Conservation (phyloP, 2,888 invertebrate species). For the Lithophane semibrunnea region DNA sequence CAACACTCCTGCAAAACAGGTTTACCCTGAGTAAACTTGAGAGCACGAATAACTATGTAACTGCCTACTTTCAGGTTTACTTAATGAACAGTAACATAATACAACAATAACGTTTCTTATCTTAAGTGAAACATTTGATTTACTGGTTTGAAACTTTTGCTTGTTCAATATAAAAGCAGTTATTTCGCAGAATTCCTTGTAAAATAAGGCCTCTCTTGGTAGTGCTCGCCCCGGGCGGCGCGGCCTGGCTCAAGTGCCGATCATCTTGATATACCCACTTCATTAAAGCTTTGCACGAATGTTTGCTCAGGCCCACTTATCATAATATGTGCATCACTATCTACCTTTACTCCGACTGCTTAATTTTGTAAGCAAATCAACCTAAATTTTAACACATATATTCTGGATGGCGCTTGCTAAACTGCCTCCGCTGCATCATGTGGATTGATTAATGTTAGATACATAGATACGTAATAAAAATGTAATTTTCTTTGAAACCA, state of each 20-base stretch:
- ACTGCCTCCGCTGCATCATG: conserved; percentile 12
- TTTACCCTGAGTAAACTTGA: conserved; percentile 43
- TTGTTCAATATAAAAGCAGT: conserved; percentile 5
- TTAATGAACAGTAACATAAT: conserved; percentile 22
- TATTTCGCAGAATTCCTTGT: conserved; percentile 6
- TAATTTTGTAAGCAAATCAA: conserved; percentile 47
- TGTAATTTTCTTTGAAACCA: conserved; percentile 13
- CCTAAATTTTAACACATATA: conserved; percentile 28
- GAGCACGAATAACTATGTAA: conserved; percentile 32
- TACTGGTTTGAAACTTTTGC: conserved; percentile 18
- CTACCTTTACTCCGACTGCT: conserved; percentile 3
- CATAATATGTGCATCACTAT: neutral
- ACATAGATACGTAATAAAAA: conserved; percentile 28
- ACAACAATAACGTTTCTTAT: conserved; percentile 46
- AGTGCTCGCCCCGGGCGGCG: neutral
- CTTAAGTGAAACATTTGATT: conserved; percentile 36
- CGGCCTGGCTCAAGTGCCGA: conserved; percentile 25
- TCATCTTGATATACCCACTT: conserved; percentile 31
- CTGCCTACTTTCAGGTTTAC: conserved; percentile 37
- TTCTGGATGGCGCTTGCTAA: conserved; percentile 16
- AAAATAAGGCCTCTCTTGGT: neutral
- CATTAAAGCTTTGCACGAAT: conserved; percentile 35
- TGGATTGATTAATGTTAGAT: conserved; percentile 42
- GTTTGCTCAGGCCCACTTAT: neutral
- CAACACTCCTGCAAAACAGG: conserved; percentile 35